phyloP scores from a whole-genome alignment of 2,797 vertebrate genomes.

The Hyperoplus immaculatus region DNA sequence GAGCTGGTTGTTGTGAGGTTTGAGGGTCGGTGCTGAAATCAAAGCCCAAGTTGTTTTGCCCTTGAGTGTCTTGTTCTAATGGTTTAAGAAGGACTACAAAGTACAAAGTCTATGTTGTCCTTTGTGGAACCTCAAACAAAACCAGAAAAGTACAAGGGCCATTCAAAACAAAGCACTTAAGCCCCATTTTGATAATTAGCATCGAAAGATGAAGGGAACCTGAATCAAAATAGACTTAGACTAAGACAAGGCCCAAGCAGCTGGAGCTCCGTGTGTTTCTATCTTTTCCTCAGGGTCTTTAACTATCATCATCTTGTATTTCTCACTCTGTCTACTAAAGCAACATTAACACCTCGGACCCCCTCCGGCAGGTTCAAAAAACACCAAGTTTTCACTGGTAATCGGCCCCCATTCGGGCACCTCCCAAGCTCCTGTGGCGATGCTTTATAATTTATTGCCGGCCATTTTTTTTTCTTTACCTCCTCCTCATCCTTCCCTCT shows the following conservation, averaged over 20 bases:
- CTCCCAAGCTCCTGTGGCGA: constrained; percentile 80
- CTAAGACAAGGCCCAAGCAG: constrained; percentile 45
- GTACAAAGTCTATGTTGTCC: constrained; percentile 57
- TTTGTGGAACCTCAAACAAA: constrained; percentile 58
- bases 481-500: constrained; percentile 60
- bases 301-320: constrained; percentile 46
- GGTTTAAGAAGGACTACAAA: constrained; percentile 61
- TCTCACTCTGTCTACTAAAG: constrained; percentile 34
- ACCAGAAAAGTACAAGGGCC: constrained; percentile 48
- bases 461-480: constrained; percentile 24
- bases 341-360: constrained; percentile 45
- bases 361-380: constrained; percentile 50
- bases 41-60: constrained; percentile 74
- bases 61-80: constrained; percentile 68
- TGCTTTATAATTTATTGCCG: constrained; percentile 84
- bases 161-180: constrained; percentile 77
- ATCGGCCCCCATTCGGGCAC: constrained; percentile 80
- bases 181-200: constrained; percentile 69
- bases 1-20: constrained; percentile 39
- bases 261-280: constrained; percentile 27
- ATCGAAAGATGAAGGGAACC: constrained; percentile 75
- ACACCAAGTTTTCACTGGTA: constrained; percentile 74
- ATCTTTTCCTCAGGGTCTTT: constrained; percentile 17
- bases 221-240: constrained; percentile 71
- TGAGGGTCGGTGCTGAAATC: constrained; percentile 56